Evolutionary conservation across 2,797 vertebrate genomes (phyloP), one percentile per base, ranked within the genome.

Genomic region (Forpus xanthops): DNA sequence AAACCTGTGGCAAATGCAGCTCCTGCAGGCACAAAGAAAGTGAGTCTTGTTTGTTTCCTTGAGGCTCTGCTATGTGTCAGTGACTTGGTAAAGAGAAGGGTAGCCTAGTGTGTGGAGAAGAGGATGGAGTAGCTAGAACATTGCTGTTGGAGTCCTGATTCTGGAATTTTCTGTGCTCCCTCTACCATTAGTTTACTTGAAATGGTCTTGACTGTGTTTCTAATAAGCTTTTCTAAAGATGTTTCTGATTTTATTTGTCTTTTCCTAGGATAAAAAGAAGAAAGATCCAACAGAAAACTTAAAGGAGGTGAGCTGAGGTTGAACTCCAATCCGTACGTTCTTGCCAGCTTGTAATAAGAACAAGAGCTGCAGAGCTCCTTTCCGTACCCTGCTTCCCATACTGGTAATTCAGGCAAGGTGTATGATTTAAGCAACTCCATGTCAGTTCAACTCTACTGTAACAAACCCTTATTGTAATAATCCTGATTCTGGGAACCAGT

Each of bases 281-380:
- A 97, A 97, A 64, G 97, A 96, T 82, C 60, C 65, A 8, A 37
- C 82, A 1, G 89, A 80, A 37, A 52, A 95, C 15, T 91, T 99
- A 60, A 98, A 97, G 97, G 88, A 98, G 96, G 99, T 99, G 97
- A 98, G 98, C 96, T 27, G 58, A 39, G n/a, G 9, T 37, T 49
- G 2, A 30, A 3, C 7, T 44, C 19, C 6, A 49, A 5, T 15
- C n/a, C 24, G 4, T 47, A 0, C 0, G 0, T 39, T 53, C 15
- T 24, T 92, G 30, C 8, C 52, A 39, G 42, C 17, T 66, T 68
- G 12, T 39, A 3, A 41, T 17, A 75, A 66, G 14, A 71, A 20
- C 21, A 5, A 25, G 56, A 62, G 27, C 28, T 64, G 27, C 30
- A 1, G 4, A 8, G 7, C 5, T 50, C 2, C 15, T 68, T 44